These are phyloP conservation scores for Herpetotheres cachinnans DNA, from an alignment of 2,113 vertebrate genomes.

Conservation along the genomic window DNA sequence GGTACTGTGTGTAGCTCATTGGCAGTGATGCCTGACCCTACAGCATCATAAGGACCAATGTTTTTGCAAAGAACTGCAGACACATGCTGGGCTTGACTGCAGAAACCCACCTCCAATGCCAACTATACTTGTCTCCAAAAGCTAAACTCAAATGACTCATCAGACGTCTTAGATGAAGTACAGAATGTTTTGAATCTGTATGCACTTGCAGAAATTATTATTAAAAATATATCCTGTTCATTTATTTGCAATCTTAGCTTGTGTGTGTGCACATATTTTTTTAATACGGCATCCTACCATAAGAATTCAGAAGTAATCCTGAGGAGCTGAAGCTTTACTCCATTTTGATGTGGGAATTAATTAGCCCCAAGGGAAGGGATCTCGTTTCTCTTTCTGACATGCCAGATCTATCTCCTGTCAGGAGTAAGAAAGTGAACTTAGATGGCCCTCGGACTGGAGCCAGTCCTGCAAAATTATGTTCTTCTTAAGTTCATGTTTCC, in stretches of 20 bases:
- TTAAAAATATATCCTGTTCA: neutral
- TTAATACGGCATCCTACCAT: neutral
- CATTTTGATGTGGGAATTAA: neutral
- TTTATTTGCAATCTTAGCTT: neutral
- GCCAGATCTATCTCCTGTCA: neutral
- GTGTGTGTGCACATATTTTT: neutral
- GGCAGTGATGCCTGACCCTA: neutral
- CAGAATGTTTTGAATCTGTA: neutral
- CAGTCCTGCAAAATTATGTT: neutral
- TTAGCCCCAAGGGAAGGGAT: neutral
- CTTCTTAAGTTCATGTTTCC: neutral
- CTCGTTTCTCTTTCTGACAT: neutral
- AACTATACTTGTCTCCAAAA: neutral
- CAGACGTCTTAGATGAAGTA: neutral
- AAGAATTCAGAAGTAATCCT: neutral
- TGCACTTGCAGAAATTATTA: neutral
- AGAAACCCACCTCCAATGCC: neutral
- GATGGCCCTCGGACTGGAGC: neutral
- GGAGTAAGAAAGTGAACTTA: neutral
- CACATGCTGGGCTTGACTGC: neutral
- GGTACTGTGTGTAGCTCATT: neutral
- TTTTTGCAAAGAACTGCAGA: neutral
- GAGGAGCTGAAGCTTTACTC: neutral
- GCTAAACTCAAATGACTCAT: neutral
- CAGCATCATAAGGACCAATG: neutral